Evolutionary conservation across 2,113 vertebrate species (phyloP), one percentile per base, ranked within the genome.

Genomic region (Verasper variegatus): DNA sequence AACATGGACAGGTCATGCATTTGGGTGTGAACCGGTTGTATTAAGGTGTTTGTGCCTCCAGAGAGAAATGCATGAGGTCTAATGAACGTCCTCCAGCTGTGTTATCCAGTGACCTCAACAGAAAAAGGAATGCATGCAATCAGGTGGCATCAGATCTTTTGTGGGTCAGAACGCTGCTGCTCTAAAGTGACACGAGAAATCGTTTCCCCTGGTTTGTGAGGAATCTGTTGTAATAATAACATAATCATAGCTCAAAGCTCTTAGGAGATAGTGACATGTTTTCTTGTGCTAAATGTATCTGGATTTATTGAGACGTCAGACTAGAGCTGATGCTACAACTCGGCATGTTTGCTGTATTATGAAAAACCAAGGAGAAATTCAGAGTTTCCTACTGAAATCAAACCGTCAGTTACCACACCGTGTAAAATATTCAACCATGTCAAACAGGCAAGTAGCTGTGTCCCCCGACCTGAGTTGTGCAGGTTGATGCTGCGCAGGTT

Each of bases 401-500:
- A 66, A 45, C 37, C 4, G 23, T 0, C 27, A 61, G 14, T 56
- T 11, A 24, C 49, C 54, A 31, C 13, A 37, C 31, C 0, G 1
- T 49, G 45, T 49, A 6, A 49, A 49, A 49, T 18, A 54, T 0
- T 20, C 17, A 18, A 20, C 15, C 49, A 51, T 51, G 51, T 9
- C 37, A 4, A 12, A 56, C 21, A 23, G 3, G 54, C 54, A 1
- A 17, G 24, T 13, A 45, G 37, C 37, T 10, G 13, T 11, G 13
- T 17, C 6, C 18, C 55, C 91, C 94, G 52, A 99, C 98, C 98
- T 93, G 97, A 96, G 91, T 99, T 99, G 92, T 98, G 95, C 89
- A 99, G 95, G 90, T 98, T 99, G 92, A 99, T 96, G 88, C 95
- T 96, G 59, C 97, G 94, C 21, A 99, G 92, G 78, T 96, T 97